Percentiles rank a stretch among this genome's conserved stretches.
Conservation (phyloP, 2,888 invertebrate genomes). For the Amiota minor region DNA sequence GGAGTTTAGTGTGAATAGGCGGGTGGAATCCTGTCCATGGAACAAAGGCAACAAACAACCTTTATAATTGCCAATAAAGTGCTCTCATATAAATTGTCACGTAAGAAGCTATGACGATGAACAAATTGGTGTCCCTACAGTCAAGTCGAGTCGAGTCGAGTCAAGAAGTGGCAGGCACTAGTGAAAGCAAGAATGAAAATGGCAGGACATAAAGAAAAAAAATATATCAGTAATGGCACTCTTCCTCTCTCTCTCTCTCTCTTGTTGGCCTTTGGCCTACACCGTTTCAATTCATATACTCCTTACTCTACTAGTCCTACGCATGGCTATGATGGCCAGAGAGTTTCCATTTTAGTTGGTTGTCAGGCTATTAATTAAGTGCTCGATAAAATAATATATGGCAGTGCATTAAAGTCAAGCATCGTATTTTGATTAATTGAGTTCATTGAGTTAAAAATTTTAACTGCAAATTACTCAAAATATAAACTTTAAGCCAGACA, state of each 20-base stretch:
- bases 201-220: slow-evolving; percentile 2
- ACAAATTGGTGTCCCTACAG: slow-evolving; percentile 26
- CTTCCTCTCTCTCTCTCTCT: background rate
- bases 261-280: no score
- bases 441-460: no score
- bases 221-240: background rate
- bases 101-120: slow-evolving; percentile 20
- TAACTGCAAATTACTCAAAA: no score
- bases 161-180: background rate
- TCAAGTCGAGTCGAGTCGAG: slow-evolving; percentile 9
- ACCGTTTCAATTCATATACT: no score
- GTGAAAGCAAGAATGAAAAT: slow-evolving; percentile 1
- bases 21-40: background rate
- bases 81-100: slow-evolving; percentile 28
- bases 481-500: no score
- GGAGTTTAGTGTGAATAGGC: background rate
- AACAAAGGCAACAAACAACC: slow-evolving; percentile 19
- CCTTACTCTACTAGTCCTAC: no score
- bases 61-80: slow-evolving; percentile 31
- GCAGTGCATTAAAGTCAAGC: background rate
- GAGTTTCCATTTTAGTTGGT: background rate
- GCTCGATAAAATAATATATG: slow-evolving; percentile 30
- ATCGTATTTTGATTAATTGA: no score
- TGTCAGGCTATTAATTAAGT: slow-evolving; percentile 31
- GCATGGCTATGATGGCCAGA: background rate